Percentiles rank a stretch among this genome's conserved stretches.
Evolutionary conservation across 2,888 invertebrate genomes (phyloP).

Genomic region (Actias luna): DNA sequence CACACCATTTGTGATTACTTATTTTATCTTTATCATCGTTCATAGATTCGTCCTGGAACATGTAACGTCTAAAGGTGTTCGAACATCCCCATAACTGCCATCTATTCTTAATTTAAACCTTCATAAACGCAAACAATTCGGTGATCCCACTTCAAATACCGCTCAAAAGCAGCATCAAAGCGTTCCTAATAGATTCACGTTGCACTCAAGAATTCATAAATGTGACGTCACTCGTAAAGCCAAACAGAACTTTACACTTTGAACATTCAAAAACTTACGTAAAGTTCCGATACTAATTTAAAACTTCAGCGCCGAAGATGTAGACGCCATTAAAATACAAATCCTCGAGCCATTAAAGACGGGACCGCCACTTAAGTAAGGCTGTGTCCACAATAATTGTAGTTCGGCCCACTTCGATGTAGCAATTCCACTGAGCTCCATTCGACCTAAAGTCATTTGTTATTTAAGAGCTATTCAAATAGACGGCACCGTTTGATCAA

Average conservation of each 20-base stretch:
- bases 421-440: conserved; percentile 9
- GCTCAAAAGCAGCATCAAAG: background rate
- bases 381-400: conserved; percentile 28
- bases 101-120: too few species aligned
- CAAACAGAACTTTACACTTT: conserved; percentile 2
- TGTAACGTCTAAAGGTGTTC: too few species aligned
- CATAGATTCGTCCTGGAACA: too few species aligned
- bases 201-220: background rate
- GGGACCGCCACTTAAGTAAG: conserved; percentile 27
- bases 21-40: too few species aligned
- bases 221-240: background rate
- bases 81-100: too few species aligned
- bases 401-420: conserved; percentile 18
- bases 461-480: conserved; percentile 7
- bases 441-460: conserved; percentile 8
- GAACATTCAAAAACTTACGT: conserved; percentile 10
- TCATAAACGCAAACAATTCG: too few species aligned
- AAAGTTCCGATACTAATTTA: conserved; percentile 13
- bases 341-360: conserved; percentile 34
- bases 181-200: background rate
- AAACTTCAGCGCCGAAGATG: conserved; percentile 24
- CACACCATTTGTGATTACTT: too few species aligned
- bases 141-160: background rate
- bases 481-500: background rate
- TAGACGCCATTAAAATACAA: conserved; percentile 34